Conservation (phyloP, 2,888 invertebrate species). For the Arge pagana region DNA sequence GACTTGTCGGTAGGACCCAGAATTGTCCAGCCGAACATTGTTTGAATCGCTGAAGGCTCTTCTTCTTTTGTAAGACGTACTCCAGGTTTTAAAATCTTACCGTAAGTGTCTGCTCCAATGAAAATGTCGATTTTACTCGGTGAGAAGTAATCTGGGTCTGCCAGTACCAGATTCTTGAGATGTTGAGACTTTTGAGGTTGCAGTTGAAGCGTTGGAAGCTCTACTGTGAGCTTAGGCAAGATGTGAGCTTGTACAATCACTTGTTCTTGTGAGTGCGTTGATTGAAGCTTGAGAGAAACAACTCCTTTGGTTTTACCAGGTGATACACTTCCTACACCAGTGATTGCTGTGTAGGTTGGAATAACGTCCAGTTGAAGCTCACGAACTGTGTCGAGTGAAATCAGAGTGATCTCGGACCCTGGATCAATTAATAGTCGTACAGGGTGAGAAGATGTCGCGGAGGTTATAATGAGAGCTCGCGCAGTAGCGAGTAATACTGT, state of each 20-base stretch:
- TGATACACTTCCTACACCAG: too few relatives aligned
- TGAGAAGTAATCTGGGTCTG: conserved; percentile 26
- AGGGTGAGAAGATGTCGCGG: too few relatives aligned
- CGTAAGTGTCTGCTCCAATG: conserved; percentile 29
- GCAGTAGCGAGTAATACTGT: too few relatives aligned
- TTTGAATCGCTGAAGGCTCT: conserved; percentile 12
- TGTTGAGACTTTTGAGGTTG: conserved; percentile 23
- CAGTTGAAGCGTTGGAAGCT: conserved; percentile 19
- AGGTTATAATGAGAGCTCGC: too few relatives aligned
- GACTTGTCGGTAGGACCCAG: background rate
- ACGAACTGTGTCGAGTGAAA: too few relatives aligned
- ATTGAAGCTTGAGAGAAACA: background rate
- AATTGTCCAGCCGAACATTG: conserved; percentile 9
- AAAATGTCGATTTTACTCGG: conserved; percentile 28
- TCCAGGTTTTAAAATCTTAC: conserved; percentile 17
- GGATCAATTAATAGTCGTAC: too few relatives aligned
- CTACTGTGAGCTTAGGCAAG: conserved; percentile 11
- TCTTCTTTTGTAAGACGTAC: conserved; percentile 8
- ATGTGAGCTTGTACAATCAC: conserved; percentile 17
- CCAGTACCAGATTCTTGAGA: conserved; percentile 19
- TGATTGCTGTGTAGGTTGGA: too few relatives aligned
- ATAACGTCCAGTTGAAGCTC: too few relatives aligned
- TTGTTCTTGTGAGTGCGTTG: background rate
- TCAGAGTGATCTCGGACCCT: too few relatives aligned
- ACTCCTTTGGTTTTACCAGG: too few relatives aligned